phyloP scores from a whole-genome alignment of 1,140 invertebrate genomes.

The Ptiloglossa arizonensis region DNA sequence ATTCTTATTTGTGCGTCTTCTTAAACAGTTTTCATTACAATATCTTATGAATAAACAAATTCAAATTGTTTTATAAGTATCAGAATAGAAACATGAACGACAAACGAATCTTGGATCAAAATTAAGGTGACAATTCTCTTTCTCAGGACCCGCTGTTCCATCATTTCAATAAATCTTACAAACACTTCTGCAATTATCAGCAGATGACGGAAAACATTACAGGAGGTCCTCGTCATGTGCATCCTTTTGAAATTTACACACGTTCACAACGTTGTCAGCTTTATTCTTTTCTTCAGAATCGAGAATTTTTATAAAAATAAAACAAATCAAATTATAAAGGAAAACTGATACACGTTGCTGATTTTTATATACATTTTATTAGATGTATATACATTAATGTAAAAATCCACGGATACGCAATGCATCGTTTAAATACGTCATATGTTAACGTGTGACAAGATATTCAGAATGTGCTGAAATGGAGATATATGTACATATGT shows the following conservation, averaged over 20 bases:
- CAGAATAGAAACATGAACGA: neutral
- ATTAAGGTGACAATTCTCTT: neutral
- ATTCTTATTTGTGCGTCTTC: neutral
- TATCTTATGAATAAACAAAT: neutral
- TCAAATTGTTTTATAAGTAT: neutral
- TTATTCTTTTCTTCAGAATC: neutral
- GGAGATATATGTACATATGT: neutral
- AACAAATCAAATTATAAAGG: conserved; percentile 1
- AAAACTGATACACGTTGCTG: conserved; percentile 1
- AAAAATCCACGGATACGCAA: neutral
- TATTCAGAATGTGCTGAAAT: neutral
- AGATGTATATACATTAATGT: neutral
- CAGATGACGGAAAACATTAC: neutral
- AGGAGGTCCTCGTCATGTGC: neutral
- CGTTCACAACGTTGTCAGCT: neutral
- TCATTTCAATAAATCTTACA: conserved; percentile 28
- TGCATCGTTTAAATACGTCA: conserved; percentile 16
- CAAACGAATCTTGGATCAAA: neutral
- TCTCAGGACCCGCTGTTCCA: neutral
- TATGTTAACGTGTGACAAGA: neutral
- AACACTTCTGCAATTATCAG: neutral
- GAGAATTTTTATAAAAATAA: neutral
- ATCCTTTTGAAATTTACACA: conserved; percentile 7
- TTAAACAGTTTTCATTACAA: neutral
- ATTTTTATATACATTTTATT: conserved; percentile 41